These are phyloP conservation scores for Lagocephalus sceleratus DNA, from an alignment of 2,797 vertebrate genomes.

Conservation along the genomic window DNA sequence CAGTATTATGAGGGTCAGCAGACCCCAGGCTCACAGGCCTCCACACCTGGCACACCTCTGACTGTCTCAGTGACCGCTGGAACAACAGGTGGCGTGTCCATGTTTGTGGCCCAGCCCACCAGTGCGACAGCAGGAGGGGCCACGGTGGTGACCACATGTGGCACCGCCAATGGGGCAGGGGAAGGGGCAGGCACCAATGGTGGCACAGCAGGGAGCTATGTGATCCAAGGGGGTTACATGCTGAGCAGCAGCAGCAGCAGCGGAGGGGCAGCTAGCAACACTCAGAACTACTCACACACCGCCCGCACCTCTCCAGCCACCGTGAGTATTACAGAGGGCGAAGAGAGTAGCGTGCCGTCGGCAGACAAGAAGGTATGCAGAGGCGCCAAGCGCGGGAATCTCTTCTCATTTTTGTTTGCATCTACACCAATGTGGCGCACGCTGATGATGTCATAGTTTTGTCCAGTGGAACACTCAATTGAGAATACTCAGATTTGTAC, in stretches of 20 bases:
- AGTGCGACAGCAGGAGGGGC: slow-evolving; percentile 67
- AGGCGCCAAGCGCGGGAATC: slow-evolving; percentile 68
- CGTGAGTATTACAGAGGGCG: slow-evolving; percentile 87
- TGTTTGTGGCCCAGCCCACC: slow-evolving; percentile 89
- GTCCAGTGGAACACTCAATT: slow-evolving; percentile 67
- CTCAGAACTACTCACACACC: slow-evolving; percentile 88
- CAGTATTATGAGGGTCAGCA: slow-evolving; percentile 86
- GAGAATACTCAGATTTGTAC: slow-evolving; percentile 34
- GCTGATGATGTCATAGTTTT: slow-evolving; percentile 69
- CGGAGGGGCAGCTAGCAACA: slow-evolving; percentile 66
- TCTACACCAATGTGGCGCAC: slow-evolving; percentile 48
- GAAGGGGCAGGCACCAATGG: slow-evolving; percentile 73
- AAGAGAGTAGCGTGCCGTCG: slow-evolving; percentile 84
- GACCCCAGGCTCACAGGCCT: slow-evolving; percentile 79
- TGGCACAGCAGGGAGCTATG: slow-evolving; percentile 81
- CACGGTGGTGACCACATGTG: slow-evolving; percentile 79
- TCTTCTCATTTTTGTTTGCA: slow-evolving; percentile 65
- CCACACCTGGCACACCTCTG: slow-evolving; percentile 83
- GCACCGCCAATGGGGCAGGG: slow-evolving; percentile 76
- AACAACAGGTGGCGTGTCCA: slow-evolving; percentile 79
- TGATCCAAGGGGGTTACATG: slow-evolving; percentile 94
- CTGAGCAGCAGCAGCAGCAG: slow-evolving; percentile 76
- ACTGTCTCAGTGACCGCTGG: slow-evolving; percentile 79
- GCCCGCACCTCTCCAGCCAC: slow-evolving; percentile 92
- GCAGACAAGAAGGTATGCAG: slow-evolving; percentile 87